These are phyloP conservation scores for Xestia sexstrigata DNA, from an alignment of 2,888 invertebrate genomes.

Conservation along the genomic window DNA sequence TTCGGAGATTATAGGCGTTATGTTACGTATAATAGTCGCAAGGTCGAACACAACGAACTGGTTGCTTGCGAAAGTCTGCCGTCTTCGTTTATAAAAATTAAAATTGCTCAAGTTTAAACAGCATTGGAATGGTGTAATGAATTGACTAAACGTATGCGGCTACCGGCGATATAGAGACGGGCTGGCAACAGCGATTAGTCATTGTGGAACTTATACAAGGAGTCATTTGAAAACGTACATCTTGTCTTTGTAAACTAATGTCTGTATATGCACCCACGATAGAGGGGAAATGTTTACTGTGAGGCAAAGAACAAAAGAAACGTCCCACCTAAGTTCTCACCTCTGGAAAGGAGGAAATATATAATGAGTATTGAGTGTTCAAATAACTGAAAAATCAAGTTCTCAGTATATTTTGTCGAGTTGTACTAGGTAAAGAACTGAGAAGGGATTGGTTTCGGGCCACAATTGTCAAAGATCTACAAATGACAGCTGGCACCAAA, in stretches of 20 bases:
- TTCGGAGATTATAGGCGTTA: background rate
- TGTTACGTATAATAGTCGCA: slow-evolving; percentile 43
- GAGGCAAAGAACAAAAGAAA: background rate
- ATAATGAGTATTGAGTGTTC: background rate
- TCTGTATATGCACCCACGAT: background rate
- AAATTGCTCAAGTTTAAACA: slow-evolving; percentile 60
- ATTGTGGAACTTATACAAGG: background rate
- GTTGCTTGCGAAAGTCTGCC: slow-evolving; percentile 53
- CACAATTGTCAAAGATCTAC: no score
- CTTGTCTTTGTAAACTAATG: background rate
- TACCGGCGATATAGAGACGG: slow-evolving; percentile 18
- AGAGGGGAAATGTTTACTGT: background rate
- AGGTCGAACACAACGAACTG: slow-evolving; percentile 43
- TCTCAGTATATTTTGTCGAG: background rate
- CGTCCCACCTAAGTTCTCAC: background rate
- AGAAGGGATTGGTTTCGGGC: background rate
- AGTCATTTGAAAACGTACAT: background rate
- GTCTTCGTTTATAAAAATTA: slow-evolving; percentile 59
- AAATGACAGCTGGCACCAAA: no score
- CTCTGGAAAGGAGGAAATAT: no score
- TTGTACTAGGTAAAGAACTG: no score
- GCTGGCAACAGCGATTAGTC: background rate
- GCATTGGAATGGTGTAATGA: slow-evolving; percentile 47
- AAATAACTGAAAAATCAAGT: background rate
- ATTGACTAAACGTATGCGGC: slow-evolving; percentile 33